These are phyloP conservation scores for Ranitomeya variabilis DNA, from an alignment of 2,113 vertebrate genomes.

Conservation along the genomic window DNA sequence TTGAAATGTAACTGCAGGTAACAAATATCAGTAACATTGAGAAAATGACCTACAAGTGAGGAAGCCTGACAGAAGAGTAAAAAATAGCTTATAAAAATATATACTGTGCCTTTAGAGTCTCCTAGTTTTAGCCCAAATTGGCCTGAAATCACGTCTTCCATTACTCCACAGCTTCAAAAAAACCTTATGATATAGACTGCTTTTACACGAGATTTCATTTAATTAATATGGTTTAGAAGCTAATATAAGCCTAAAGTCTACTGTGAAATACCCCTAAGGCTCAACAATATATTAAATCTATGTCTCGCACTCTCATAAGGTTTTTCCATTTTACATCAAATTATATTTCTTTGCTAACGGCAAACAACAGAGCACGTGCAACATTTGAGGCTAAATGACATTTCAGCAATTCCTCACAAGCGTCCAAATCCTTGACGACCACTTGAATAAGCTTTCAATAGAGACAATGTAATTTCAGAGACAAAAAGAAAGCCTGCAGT, in stretches of 20 bases:
- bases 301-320: not conserved
- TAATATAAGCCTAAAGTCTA: not conserved
- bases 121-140: not conserved
- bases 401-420: not conserved
- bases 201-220: constrained; percentile 4
- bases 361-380: not conserved
- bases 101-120: not conserved
- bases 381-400: not conserved
- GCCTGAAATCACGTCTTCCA: not conserved
- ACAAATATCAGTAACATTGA: no score
- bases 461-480: not conserved
- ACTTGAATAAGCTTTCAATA: not conserved
- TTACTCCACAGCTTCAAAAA: not conserved
- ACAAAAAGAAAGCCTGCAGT: no score
- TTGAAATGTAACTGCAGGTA: no score
- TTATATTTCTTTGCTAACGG: not conserved
- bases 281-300: not conserved
- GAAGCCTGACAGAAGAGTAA: no score
- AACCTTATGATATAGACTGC: not conserved
- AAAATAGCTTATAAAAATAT: not conserved
- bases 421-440: not conserved
- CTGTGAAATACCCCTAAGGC: not conserved
- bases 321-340: not conserved
- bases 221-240: constrained; percentile 3
- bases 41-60: no score